Percentiles rank a stretch among this genome's conserved stretches.
phyloP scores from a whole-genome alignment of 1,140 invertebrate species.

The Triops longicaudatus region DNA sequence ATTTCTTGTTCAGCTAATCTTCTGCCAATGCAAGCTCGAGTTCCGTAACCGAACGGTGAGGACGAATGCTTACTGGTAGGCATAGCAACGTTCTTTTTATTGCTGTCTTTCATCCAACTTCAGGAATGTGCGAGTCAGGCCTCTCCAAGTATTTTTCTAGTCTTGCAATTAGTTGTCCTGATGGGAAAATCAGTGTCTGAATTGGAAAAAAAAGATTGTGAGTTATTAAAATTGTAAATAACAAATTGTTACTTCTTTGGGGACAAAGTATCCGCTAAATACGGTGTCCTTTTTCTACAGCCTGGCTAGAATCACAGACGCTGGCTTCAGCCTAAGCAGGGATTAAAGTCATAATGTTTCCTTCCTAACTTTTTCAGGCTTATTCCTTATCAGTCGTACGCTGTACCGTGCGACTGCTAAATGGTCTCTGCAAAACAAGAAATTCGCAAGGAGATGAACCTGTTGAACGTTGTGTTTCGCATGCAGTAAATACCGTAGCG shows the following conservation, averaged over 20 bases:
- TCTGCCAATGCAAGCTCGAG: conserved; percentile 40
- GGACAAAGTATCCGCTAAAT: conserved; percentile 63
- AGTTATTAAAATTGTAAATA: conserved; percentile 19
- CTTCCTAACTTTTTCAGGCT: background rate
- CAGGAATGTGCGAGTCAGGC: conserved; percentile 64
- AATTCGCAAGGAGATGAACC: no score
- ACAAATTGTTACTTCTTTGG: conserved; percentile 56
- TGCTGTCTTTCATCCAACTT: conserved; percentile 58
- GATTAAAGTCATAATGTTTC: background rate
- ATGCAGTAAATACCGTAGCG: no score
- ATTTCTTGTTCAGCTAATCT: conserved; percentile 40
- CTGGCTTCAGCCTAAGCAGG: conserved; percentile 54
- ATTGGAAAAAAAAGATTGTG: conserved; percentile 37
- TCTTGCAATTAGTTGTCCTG: conserved; percentile 71
- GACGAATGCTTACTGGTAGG: conserved; percentile 50
- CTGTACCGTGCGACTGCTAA: no score
- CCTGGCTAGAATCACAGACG: conserved; percentile 69
- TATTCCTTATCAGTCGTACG: no score
- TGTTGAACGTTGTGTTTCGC: no score
- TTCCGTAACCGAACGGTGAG: conserved; percentile 78
- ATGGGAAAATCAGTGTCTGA: conserved; percentile 73
- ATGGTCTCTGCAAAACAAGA: no score
- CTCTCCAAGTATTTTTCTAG: conserved; percentile 67
- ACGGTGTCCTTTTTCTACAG: conserved; percentile 66
- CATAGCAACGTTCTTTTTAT: conserved; percentile 37